These are phyloP conservation scores for Halcyon senegalensis DNA, from an alignment of 2,113 vertebrate species.

Conservation along the genomic window DNA sequence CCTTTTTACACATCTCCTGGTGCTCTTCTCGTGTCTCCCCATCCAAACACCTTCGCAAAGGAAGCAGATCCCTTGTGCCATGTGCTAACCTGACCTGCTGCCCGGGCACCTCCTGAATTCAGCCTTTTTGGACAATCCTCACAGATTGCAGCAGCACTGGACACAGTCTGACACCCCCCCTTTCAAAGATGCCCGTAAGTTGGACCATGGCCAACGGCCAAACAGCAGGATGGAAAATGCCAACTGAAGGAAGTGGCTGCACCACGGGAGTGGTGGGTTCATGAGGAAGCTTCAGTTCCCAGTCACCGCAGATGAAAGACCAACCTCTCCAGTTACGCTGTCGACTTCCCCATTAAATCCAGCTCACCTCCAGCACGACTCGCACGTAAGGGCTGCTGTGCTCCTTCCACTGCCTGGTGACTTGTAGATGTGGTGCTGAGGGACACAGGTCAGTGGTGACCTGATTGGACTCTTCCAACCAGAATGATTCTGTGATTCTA, in stretches of 20 bases:
- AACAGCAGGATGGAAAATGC: neutral
- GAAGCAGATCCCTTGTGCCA: neutral
- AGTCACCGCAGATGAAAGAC: neutral
- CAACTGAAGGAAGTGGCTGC: neutral
- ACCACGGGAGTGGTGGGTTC: neutral
- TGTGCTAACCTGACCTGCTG: neutral
- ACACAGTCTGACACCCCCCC: neutral
- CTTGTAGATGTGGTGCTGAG: neutral
- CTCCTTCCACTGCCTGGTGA: neutral
- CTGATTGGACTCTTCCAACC: neutral
- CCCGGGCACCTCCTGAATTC: neutral
- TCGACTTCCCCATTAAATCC: neutral
- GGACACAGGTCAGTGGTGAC: neutral
- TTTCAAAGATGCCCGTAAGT: neutral
- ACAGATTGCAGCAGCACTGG: accelerated
- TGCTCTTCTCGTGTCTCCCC: neutral
- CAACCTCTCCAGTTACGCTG: neutral
- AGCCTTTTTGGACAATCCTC: neutral
- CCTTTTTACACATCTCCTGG: neutral
- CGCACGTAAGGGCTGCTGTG: accelerated
- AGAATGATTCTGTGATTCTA: neutral
- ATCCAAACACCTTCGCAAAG: neutral
- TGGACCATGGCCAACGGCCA: neutral
- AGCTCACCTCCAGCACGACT: accelerated
- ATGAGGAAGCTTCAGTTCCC: neutral